phyloP scores from a whole-genome alignment of 2,113 vertebrate genomes.

The Kryptolebias marmoratus region DNA sequence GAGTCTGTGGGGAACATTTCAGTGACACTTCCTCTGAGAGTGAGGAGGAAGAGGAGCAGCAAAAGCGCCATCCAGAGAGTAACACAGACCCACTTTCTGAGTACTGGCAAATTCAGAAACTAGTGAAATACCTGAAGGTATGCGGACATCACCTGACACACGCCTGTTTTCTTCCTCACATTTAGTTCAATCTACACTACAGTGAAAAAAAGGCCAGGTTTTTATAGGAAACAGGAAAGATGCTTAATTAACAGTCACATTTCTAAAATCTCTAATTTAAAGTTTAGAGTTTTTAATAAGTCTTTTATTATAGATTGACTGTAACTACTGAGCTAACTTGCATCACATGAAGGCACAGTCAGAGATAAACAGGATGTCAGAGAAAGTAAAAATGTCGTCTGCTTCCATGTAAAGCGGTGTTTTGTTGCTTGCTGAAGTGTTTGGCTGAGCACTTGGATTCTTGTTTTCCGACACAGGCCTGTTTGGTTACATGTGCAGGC shows the following conservation, averaged over 20 bases:
- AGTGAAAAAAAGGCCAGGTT: too few relatives aligned
- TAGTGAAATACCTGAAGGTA: slow-evolving; percentile 89
- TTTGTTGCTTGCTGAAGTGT: slow-evolving; percentile 64
- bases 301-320: slow-evolving; percentile 16
- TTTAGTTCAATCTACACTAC: background rate
- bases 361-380: slow-evolving; percentile 30
- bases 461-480: slow-evolving; percentile 67
- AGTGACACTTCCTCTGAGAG: slow-evolving; percentile 87
- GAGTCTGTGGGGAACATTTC: slow-evolving; percentile 61
- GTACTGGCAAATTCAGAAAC: too few relatives aligned
- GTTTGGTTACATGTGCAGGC: slow-evolving; percentile 60
- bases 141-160: background rate
- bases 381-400: slow-evolving; percentile 27
- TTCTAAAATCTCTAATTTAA: too few relatives aligned
- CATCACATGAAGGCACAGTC: slow-evolving; percentile 16
- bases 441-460: slow-evolving; percentile 55
- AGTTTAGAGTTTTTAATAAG: too few relatives aligned
- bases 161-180: too few relatives aligned
- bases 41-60: slow-evolving; percentile 88
- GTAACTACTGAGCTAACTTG: slow-evolving; percentile 25
- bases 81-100: slow-evolving; percentile 62
- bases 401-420: slow-evolving; percentile 35
- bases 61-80: slow-evolving; percentile 80
- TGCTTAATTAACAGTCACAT: too few relatives aligned
- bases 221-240: too few relatives aligned